These are phyloP conservation scores for Lepidurus apus DNA, from an alignment of 1,140 invertebrate species.

Conservation along the genomic window DNA sequence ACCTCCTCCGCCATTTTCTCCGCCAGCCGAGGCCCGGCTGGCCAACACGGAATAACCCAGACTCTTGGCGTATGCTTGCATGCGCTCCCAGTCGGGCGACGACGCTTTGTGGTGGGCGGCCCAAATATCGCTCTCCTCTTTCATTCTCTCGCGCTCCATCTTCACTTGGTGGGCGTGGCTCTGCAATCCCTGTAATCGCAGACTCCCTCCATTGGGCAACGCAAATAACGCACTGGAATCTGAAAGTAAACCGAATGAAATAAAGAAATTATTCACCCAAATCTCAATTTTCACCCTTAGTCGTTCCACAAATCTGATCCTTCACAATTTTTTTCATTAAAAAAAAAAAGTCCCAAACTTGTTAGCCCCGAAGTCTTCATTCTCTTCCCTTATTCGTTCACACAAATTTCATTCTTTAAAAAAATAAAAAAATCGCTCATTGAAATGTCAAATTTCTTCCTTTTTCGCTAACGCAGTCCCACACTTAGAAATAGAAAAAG, in stretches of 20 bases:
- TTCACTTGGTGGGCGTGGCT: not conserved
- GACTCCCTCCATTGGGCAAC: not conserved
- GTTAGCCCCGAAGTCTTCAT: no score
- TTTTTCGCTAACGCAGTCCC: no score
- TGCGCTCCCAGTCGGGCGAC: not conserved
- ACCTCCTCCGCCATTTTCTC: not conserved
- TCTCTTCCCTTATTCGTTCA: no score
- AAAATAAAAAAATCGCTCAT: no score
- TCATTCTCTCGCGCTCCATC: not conserved
- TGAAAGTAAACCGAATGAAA: not conserved
- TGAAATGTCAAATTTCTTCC: no score
- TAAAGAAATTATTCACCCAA: not conserved
- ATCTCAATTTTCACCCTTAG: not conserved
- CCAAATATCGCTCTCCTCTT: not conserved
- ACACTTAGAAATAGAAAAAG: no score
- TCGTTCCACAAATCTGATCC: not conserved
- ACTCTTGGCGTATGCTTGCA: slow-evolving; percentile 3
- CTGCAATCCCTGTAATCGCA: not conserved
- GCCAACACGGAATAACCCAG: not conserved
- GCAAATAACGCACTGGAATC: slow-evolving; percentile 12
- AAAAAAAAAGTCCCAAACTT: no score
- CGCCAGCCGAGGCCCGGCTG: not conserved
- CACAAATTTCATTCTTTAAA: no score
- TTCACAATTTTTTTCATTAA: no score
- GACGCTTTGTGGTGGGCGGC: slow-evolving; percentile 2